Evolutionary conservation across 2,888 invertebrate species (phyloP).

Genomic region (Alloscopus bannaensis): DNA sequence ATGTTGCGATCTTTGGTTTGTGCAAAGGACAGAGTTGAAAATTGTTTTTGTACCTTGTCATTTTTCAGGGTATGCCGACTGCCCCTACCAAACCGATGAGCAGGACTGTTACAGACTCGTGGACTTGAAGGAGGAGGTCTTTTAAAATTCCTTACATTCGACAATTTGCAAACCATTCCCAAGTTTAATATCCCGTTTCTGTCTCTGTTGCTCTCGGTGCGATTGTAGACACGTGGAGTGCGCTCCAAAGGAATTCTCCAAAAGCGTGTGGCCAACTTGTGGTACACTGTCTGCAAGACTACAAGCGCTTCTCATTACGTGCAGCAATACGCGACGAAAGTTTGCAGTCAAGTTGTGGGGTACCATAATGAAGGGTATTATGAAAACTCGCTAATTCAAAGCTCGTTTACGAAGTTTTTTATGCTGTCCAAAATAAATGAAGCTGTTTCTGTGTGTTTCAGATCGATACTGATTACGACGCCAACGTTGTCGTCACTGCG

Average conservation of each 20-base stretch:
- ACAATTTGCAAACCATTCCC: too few species aligned
- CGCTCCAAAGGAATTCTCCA: slow-evolving; percentile 65
- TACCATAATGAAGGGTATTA: slow-evolving; percentile 38
- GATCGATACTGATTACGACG: slow-evolving; percentile 1
- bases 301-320: slow-evolving; percentile 36
- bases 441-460: too few species aligned
- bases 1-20: too few species aligned
- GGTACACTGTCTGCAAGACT: slow-evolving; percentile 67
- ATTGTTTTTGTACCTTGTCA: too few species aligned
- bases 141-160: slow-evolving; percentile 4
- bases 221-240: slow-evolving; percentile 65
- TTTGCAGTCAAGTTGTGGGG: slow-evolving; percentile 64
- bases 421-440: not conserved
- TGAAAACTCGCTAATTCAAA: not conserved
- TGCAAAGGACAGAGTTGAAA: too few species aligned
- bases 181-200: not conserved
- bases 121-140: slow-evolving; percentile 47
- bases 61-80: slow-evolving; percentile 79
- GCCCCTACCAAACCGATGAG: slow-evolving; percentile 85
- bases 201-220: slow-evolving; percentile 12
- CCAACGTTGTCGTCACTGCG: slow-evolving; percentile 18
- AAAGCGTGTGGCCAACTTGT: slow-evolving; percentile 61
- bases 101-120: slow-evolving; percentile 78
- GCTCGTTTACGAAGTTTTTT: not conserved
- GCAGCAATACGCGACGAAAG: slow-evolving; percentile 48